Base-by-base conservation (phyloP, 2,797 vertebrate species). In the Craterocephalus amniculus region DNA sequence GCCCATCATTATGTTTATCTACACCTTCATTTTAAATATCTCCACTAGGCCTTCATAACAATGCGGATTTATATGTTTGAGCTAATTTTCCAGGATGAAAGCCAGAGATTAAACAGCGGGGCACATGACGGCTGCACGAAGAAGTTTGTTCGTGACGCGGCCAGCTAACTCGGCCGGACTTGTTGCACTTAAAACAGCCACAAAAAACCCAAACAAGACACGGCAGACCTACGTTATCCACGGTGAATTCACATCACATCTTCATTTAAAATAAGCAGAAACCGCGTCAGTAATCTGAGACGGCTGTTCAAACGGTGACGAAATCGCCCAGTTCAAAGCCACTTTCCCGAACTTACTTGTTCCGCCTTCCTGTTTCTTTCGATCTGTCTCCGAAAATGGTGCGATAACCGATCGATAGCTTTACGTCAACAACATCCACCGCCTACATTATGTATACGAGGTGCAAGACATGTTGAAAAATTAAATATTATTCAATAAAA, bases 331-430 rank as follows among this genome's bases (percentile, higher is more conserved):
- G 83, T 78, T 83, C 40, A 86, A 84, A 87, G 84, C 51, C 67
- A 92, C 92, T 91, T 91, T 89, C 70, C 58, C 70, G 85, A 94
- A 95, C 94, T 95, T 93, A 94, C 93, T 94, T 93, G 92, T 95
- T 95, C 93, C 93, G 92, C 89, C 93, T 94, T 93, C 90, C 91
- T 92, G 88, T 88, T 90, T 83, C 83, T 85, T 81, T 86, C 79
- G 89, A 81, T 67, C 71, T 80, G 79, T 70, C 35, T 45, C 59
- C 71, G 61, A 78, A 61, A 62, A 74, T 36, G 13, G 36, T 29
- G 48, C 7, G 24, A 13, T 77, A 34, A 14, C 22, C 13, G 56
- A 31, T 84, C 63, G 2, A 74, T 72, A 80, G 49, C 63, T 82
- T 58, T n/a, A 10, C 38, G 29, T 62, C 59, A 6, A 24, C 48